These are phyloP conservation scores for Dromaius novaehollandiae DNA, from an alignment of 2,113 vertebrate genomes.

Conservation along the genomic window DNA sequence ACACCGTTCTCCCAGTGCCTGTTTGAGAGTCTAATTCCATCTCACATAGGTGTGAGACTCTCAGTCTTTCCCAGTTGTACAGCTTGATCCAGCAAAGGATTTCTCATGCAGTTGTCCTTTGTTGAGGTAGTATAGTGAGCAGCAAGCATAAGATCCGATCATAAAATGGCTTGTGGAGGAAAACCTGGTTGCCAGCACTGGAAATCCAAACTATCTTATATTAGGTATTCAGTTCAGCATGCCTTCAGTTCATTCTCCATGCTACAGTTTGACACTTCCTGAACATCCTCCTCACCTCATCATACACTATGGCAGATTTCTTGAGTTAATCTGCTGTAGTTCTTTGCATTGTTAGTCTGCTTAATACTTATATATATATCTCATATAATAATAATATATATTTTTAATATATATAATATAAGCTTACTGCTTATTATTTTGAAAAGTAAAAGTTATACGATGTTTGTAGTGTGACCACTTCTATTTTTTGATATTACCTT, in stretches of 20 bases:
- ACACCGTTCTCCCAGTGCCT: accelerated
- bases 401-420: too few species aligned
- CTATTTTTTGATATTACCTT: not conserved
- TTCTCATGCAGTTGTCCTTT: not conserved
- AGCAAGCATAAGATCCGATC: not conserved
- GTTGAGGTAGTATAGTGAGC: not conserved
- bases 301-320: not conserved
- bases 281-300: not conserved
- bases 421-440: not conserved
- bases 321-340: not conserved
- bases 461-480: not conserved
- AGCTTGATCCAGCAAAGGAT: not conserved
- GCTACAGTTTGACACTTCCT: not conserved
- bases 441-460: not conserved
- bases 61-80: not conserved
- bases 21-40: not conserved
- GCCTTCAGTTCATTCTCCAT: not conserved
- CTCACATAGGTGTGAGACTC: not conserved
- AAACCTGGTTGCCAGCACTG: not conserved
- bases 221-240: not conserved
- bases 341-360: not conserved
- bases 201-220: not conserved
- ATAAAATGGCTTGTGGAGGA: not conserved
- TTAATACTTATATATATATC: not conserved
- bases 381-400: too few species aligned